These are phyloP conservation scores for Pocillopora grandis DNA, from an alignment of 92 coral and sea anemone species.

Conservation along the genomic window DNA sequence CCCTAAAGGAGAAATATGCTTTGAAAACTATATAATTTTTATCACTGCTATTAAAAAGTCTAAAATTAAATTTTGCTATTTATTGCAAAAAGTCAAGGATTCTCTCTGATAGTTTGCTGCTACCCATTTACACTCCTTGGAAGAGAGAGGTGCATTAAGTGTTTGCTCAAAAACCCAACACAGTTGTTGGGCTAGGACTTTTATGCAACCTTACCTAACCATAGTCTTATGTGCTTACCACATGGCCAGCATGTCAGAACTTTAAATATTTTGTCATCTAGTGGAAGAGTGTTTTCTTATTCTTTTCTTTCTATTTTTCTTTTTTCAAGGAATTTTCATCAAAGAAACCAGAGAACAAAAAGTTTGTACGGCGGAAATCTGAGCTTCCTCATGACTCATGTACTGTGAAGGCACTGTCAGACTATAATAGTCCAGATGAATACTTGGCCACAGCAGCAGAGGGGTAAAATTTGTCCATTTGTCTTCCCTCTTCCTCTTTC, in stretches of 20 bases:
- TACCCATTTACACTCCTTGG: no score
- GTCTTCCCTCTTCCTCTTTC: not conserved
- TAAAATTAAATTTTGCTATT: no score
- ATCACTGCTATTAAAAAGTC: no score
- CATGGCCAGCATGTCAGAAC: not conserved
- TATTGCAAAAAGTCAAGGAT: no score
- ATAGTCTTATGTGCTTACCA: not conserved
- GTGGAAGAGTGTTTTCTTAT: not conserved
- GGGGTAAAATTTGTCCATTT: not conserved
- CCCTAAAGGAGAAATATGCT: not conserved
- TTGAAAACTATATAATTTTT: no score
- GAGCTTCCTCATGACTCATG: slow-evolving; percentile 91
- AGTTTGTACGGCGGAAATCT: slow-evolving; percentile 90
- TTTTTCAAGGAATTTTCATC: slow-evolving; percentile 24
- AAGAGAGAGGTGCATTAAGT: no score
- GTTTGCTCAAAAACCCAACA: no score
- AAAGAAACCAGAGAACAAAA: slow-evolving; percentile 76
- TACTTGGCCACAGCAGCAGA: slow-evolving; percentile 58
- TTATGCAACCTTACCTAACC: no score
- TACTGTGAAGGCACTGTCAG: slow-evolving; percentile 80
- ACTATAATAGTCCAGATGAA: slow-evolving; percentile 73
- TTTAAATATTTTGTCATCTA: no score
- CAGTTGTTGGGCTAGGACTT: no score
- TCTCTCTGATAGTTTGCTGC: no score
- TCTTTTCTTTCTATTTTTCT: not conserved